Evolutionary conservation across 2,113 vertebrate species (phyloP).

Genomic region (Neolamprologus sp.): DNA sequence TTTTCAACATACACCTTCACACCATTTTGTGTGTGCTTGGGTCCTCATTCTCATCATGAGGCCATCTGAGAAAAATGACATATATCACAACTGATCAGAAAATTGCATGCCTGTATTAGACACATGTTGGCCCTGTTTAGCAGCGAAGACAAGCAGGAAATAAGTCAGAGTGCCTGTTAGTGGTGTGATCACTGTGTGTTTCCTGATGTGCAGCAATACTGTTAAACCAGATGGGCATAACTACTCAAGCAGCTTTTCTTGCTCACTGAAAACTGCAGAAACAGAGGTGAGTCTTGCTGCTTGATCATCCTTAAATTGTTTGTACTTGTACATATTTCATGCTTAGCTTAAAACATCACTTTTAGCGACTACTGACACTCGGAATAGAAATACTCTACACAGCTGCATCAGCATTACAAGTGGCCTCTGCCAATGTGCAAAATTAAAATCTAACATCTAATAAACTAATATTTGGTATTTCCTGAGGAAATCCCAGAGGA

Average conservation of each 20-base stretch:
- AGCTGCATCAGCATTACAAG: neutral
- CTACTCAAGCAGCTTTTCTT: neutral
- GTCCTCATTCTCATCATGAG: neutral
- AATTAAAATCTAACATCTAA: fast-evolving
- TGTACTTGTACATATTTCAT: neutral
- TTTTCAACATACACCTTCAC: fast-evolving
- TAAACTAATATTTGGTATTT: fast-evolving
- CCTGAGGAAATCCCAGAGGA: fast-evolving
- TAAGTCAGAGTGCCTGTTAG: neutral
- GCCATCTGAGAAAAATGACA: neutral
- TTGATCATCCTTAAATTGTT: neutral
- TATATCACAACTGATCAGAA: neutral
- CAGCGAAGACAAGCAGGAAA: neutral
- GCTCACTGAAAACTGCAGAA: neutral
- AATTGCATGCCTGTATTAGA: neutral
- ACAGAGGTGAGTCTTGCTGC: neutral
- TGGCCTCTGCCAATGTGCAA: neutral
- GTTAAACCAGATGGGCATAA: neutral
- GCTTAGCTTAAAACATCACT: neutral
- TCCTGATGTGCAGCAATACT: neutral
- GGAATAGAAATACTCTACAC: neutral
- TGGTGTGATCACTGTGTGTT: neutral
- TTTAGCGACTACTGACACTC: fast-evolving
- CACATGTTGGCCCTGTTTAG: neutral
- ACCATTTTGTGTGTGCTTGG: neutral